Evolutionary conservation across 2,113 vertebrate species (phyloP).

Genomic region (Leptodactylus fuscus): DNA sequence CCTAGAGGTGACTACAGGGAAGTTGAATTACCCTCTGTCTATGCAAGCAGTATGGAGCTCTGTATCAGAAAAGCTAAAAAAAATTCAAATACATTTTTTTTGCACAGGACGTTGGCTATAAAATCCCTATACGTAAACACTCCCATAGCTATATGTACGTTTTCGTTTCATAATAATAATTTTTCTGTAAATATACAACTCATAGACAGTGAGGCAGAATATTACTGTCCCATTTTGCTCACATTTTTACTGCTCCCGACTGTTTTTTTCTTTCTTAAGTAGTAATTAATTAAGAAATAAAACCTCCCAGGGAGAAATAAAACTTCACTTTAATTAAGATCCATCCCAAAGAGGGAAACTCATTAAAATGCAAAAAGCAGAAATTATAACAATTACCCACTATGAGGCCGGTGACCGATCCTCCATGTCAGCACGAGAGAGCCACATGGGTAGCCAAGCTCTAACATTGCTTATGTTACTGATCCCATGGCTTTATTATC

Average conservation of each 20-base stretch:
- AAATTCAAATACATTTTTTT: background rate
- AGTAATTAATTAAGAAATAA: constrained; percentile 15
- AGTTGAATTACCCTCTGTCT: no score
- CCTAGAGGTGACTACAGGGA: no score
- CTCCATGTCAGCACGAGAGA: constrained; percentile 16
- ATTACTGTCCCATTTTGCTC: constrained; percentile 1
- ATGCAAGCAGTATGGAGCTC: no score
- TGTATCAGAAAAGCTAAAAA: background rate
- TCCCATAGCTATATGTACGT: background rate
- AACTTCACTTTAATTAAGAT: constrained; percentile 18
- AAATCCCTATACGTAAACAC: background rate
- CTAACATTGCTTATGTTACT: background rate
- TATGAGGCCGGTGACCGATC: background rate
- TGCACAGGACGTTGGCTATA: background rate
- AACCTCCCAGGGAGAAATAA: constrained; percentile 26
- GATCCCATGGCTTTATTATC: background rate
- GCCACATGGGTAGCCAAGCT: background rate
- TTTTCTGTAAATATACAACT: background rate
- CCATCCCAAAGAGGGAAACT: background rate
- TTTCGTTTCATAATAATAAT: background rate
- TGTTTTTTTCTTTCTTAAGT: background rate
- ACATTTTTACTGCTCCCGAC: background rate
- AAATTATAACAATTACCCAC: constrained; percentile 15
- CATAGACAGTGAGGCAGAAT: background rate
- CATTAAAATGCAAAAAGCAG: constrained; percentile 11